Percentiles rank a stretch among this genome's conserved stretches.
Conservation (phyloP, 2,888 invertebrate species). For the Himalopsyche japonica region DNA sequence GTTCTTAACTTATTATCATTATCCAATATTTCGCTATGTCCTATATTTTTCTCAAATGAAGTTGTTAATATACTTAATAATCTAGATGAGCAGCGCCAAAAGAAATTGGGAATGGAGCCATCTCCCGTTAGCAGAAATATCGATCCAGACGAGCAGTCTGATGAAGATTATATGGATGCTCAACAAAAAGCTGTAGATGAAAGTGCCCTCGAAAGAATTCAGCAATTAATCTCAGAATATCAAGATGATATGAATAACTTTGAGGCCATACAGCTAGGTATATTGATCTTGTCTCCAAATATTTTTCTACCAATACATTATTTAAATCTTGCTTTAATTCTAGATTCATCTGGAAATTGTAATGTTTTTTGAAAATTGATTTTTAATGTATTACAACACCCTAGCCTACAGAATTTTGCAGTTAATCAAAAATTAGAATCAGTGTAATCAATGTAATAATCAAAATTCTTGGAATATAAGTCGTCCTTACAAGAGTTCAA, state of each 20-base stretch:
- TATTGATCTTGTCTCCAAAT: too few species aligned
- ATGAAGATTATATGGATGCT: constrained; percentile 73
- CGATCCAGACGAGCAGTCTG: constrained; percentile 45
- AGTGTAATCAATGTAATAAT: too few species aligned
- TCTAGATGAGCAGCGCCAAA: constrained; percentile 33
- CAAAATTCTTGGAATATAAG: too few species aligned
- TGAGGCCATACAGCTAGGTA: constrained; percentile 66
- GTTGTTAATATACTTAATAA: neutral
- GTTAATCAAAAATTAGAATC: too few species aligned
- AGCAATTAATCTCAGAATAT: constrained; percentile 82
- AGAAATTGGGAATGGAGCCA: constrained; percentile 12
- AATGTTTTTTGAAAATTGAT: too few species aligned
- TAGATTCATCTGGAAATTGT: too few species aligned
- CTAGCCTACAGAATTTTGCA: too few species aligned
- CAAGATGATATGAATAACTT: constrained; percentile 75
- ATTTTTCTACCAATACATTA: too few species aligned
- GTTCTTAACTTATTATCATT: neutral
- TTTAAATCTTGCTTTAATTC: too few species aligned
- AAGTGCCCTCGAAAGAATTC: constrained; percentile 75
- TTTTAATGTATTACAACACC: too few species aligned
- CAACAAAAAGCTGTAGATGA: constrained; percentile 74
- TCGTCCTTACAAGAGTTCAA: too few species aligned
- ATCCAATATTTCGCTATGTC: neutral
- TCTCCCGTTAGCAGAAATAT: neutral
- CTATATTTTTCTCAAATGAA: neutral